Conservation (phyloP, 1,140 invertebrate species). For the Scaptodrosophila lebanonensis region DNA sequence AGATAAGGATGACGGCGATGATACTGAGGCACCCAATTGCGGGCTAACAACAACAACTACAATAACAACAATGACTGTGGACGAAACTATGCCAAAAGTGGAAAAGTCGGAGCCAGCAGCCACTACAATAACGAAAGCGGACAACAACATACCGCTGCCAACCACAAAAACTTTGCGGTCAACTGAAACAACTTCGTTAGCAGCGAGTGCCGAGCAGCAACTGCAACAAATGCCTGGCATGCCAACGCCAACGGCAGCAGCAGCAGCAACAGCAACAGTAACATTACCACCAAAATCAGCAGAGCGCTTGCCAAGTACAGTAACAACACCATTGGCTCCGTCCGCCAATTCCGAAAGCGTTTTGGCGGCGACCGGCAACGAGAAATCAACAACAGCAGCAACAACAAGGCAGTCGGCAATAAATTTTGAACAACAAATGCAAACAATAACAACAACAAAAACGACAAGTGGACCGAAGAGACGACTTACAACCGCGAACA, state of each 20-base stretch:
- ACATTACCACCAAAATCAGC: slow-evolving; percentile 10
- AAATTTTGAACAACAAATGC: too few relatives aligned
- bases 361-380: slow-evolving; percentile 43
- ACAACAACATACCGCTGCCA: slow-evolving; percentile 51
- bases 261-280: slow-evolving; percentile 22
- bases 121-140: slow-evolving; percentile 46
- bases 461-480: slow-evolving; percentile 5
- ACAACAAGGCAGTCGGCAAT: slow-evolving; percentile 5
- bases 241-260: slow-evolving; percentile 35
- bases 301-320: slow-evolving; percentile 43
- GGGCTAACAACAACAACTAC: neutral
- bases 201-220: slow-evolving; percentile 16
- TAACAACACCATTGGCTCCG: slow-evolving; percentile 32
- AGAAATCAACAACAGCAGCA: neutral
- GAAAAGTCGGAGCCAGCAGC: slow-evolving; percentile 47
- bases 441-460: too few relatives aligned
- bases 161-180: slow-evolving; percentile 70
- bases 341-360: slow-evolving; percentile 40
- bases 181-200: slow-evolving; percentile 70
- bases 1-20: neutral
- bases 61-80: slow-evolving; percentile 14
- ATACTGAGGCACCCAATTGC: slow-evolving; percentile 41
- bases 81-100: slow-evolving; percentile 48
- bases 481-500: neutral
- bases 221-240: slow-evolving; percentile 55